These are phyloP conservation scores for Sinocyclocheilus anshuiensis DNA, from an alignment of 2,113 vertebrate genomes.

Conservation along the genomic window DNA sequence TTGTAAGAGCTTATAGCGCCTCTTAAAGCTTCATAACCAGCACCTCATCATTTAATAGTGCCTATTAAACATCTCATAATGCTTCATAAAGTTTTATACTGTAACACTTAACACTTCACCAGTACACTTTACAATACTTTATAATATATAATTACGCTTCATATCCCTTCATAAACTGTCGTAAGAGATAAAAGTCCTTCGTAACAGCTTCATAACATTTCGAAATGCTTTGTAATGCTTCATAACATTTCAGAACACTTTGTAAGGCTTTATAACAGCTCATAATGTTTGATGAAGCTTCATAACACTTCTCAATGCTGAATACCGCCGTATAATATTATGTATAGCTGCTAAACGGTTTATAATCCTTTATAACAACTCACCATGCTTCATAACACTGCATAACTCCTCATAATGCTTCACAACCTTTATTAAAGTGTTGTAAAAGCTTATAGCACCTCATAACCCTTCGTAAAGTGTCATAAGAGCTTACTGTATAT, in stretches of 20 bases:
- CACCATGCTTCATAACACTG: too few species aligned
- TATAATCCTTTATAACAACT: too few species aligned
- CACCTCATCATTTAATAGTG: neutral
- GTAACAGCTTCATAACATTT: too few species aligned
- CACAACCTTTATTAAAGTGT: neutral
- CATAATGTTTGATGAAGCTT: neutral
- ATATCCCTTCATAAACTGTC: neutral
- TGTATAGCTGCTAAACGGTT: neutral
- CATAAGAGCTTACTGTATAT: neutral
- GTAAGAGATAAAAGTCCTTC: neutral
- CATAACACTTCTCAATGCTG: neutral
- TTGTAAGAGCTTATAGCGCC: neutral
- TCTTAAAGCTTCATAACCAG: neutral
- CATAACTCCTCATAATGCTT: neutral
- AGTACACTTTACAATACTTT: neutral
- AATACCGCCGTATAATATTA: too few species aligned
- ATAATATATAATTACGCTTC: too few species aligned
- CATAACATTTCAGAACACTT: too few species aligned
- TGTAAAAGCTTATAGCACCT: neutral
- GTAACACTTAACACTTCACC: too few species aligned
- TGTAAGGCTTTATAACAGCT: too few species aligned
- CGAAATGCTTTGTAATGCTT: too few species aligned
- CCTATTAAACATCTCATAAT: too few species aligned
- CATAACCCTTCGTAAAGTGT: neutral
- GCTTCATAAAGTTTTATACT: neutral